Evolutionary conservation across 2,888 invertebrate species (phyloP).

Genomic region (Mythimna albipuncta): DNA sequence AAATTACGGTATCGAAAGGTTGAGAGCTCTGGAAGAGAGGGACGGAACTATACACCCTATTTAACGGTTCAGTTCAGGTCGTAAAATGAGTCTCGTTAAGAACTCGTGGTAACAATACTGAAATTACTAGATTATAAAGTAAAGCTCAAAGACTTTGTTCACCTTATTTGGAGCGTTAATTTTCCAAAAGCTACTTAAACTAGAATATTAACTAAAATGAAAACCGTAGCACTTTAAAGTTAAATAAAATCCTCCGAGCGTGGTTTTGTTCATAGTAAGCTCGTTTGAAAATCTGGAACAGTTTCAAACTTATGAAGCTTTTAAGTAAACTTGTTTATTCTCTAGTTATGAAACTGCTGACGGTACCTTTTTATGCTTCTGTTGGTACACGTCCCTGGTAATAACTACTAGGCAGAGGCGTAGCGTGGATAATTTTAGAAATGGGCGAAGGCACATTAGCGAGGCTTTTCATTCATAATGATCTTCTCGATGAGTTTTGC

Average conservation of each 20-base stretch:
- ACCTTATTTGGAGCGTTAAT: neutral
- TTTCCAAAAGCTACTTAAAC: neutral
- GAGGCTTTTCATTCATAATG: too few species aligned
- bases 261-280: conserved; percentile 9
- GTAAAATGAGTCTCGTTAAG: too few species aligned
- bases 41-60: too few species aligned
- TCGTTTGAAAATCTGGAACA: conserved; percentile 24
- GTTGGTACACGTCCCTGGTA: conserved; percentile 8
- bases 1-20: too few species aligned
- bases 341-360: conserved; percentile 30
- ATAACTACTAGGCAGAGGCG: neutral
- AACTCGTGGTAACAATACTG: too few species aligned
- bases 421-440: too few species aligned
- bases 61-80: too few species aligned
- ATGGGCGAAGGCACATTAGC: too few species aligned
- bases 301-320: conserved; percentile 30
- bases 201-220: neutral
- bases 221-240: conserved; percentile 10
- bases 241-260: conserved; percentile 8
- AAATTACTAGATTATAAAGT: neutral
- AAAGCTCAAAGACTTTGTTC: neutral
- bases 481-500: too few species aligned
- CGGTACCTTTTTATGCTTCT: conserved; percentile 10
- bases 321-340: conserved; percentile 42
- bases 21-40: too few species aligned